phyloP scores from a whole-genome alignment of 2,113 vertebrate genomes.

The Rhinopithecus roxellana region DNA sequence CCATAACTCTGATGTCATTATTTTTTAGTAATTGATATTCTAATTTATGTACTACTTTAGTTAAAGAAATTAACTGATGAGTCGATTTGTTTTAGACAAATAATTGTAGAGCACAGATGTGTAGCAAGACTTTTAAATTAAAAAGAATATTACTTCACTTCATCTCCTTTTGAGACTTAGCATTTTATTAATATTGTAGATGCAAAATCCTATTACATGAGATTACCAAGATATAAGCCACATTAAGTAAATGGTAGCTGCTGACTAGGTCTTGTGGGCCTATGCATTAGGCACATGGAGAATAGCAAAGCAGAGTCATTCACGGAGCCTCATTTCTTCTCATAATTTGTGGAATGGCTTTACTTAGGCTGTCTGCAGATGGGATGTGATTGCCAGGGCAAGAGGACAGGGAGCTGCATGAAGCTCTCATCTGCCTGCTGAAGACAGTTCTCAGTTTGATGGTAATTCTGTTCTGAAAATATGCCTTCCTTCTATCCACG shows the following conservation, averaged over 20 bases:
- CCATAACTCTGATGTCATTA: conserved; percentile 72
- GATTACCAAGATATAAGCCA: conserved; percentile 39
- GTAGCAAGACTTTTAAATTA: conserved; percentile 48
- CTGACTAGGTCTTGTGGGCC: not conserved
- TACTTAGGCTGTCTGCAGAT: not conserved
- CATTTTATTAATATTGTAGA: conserved; percentile 67
- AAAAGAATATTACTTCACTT: conserved; percentile 58
- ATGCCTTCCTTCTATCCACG: not conserved
- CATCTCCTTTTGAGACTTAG: not conserved
- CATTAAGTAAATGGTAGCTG: not conserved
- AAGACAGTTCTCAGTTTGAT: not conserved
- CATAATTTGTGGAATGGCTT: not conserved
- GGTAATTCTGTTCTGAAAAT: not conserved
- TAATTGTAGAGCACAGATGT: conserved; percentile 53
- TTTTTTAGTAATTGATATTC: conserved; percentile 63
- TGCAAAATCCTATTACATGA: conserved; percentile 36
- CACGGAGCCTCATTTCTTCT: not conserved
- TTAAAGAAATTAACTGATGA: conserved; percentile 70
- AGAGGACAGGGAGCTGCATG: not conserved
- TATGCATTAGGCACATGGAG: not conserved
- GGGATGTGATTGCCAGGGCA: not conserved
- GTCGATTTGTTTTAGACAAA: conserved; percentile 70
- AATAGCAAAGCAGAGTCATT: not conserved
- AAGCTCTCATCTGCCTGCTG: not conserved
- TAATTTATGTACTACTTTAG: conserved; percentile 68